phyloP scores from a whole-genome alignment of 2,888 invertebrate species.

The Erebia epiphron region DNA sequence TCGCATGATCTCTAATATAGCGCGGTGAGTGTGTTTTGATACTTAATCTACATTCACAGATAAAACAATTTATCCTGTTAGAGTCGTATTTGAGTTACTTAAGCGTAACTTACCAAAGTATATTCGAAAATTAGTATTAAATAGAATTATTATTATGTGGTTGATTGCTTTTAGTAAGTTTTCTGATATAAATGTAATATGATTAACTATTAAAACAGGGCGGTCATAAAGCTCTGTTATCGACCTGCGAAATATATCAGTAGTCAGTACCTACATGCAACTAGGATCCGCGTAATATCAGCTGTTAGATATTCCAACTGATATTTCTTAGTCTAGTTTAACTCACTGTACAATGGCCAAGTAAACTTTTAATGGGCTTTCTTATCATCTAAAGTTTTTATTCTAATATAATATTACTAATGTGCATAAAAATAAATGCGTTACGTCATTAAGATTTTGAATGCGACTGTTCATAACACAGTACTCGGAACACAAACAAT shows the following conservation, averaged over 20 bases:
- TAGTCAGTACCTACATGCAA: slow-evolving; percentile 45
- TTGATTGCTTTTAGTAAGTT: too few species aligned
- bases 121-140: too few species aligned
- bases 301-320: slow-evolving; percentile 33
- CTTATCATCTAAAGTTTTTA: too few species aligned
- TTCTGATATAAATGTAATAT: too few species aligned
- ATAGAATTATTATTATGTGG: too few species aligned
- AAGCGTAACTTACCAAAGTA: too few species aligned
- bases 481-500: not conserved
- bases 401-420: too few species aligned
- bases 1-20: slow-evolving; percentile 76
- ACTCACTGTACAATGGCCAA: too few species aligned
- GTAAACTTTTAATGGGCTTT: too few species aligned
- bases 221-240: slow-evolving; percentile 73
- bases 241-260: slow-evolving; percentile 44
- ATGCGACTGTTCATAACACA: not conserved
- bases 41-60: slow-evolving; percentile 41
- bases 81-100: not conserved
- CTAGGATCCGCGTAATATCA: slow-evolving; percentile 42
- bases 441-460: not conserved
- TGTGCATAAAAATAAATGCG: too few species aligned
- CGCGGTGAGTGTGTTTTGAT: slow-evolving; percentile 49
- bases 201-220: slow-evolving; percentile 42
- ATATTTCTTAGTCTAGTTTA: slow-evolving; percentile 29
- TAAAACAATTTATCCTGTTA: not conserved